Base-by-base conservation (phyloP, 2,888 invertebrate genomes). In the Eupithecia subumbrata region DNA sequence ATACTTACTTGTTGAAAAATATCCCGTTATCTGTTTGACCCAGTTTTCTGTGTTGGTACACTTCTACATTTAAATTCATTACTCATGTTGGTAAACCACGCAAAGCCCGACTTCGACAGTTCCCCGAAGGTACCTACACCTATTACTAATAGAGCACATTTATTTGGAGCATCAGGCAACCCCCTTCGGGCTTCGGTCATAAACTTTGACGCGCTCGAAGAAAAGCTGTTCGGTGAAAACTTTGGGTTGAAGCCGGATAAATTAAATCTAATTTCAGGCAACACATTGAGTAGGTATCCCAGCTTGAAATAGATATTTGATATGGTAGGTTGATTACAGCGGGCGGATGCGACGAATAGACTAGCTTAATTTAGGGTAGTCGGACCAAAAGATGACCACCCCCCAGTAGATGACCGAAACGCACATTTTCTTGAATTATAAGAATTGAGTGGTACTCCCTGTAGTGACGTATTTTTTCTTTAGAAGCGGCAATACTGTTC, bases 1-100 rank as follows among this genome's bases (percentile, higher is more conserved):
- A n/a, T 48, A 18, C 48, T 22, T 56, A 11, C 52, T 0, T 37
- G 40, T 40, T 40, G 11, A 40, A 40, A 56, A 52, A 34, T 37
- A 40, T 37, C 69, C 69, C 45, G 52, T 52, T 60, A 48, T 63
- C 71, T 72, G n/a, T 63, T 64, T 73, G 73, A 73, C 73, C 73
- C 40, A 71, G 72, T 67, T 76, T 11, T 30, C 25, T 64, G 8
- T 40, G 40, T 68, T 22, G 18, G 25, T 71, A 74, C 64, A 73
- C 45, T 78, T 79, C 78, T 77, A 80, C 78, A 81, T 81, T 80
- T 78, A 79, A 80, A 80, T 81, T 81, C 78, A 76, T 79, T 79
- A 76, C 77, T 79, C 75, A 73, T 76, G 73, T 71, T 71, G 73
- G 76, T 75, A 74, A 76, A 64, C 77, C 80, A 70, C 68, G 77